A percentile compares a stretch with the other conserved stretches of the same genome.
These are phyloP conservation scores for Cyclopterus lumpus DNA, from an alignment of 2,797 vertebrate genomes.

Conservation along the genomic window DNA sequence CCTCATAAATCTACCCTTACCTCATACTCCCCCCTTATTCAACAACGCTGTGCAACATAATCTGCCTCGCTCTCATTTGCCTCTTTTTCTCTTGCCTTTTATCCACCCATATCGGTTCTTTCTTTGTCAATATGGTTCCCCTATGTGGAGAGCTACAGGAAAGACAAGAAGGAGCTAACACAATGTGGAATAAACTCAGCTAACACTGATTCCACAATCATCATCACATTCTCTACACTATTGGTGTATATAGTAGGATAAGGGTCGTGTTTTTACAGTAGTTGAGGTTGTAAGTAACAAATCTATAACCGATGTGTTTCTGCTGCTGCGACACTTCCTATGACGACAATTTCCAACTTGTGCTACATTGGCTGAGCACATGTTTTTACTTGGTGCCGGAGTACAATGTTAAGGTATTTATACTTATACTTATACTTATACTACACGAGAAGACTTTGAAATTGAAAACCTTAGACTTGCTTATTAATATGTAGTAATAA, in stretches of 20 bases:
- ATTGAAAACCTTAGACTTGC: background rate
- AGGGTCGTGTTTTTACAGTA: background rate
- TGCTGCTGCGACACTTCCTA: background rate
- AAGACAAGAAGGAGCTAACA: conserved; percentile 22
- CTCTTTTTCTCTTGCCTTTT: background rate
- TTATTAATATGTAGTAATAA: background rate
- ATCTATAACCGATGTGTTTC: background rate
- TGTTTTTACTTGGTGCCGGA: background rate
- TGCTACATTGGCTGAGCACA: background rate
- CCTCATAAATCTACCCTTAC: conserved; percentile 59
- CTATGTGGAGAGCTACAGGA: conserved; percentile 23
- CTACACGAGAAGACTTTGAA: background rate
- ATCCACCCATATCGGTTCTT: conserved; percentile 9
- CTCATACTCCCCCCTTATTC: conserved; percentile 50
- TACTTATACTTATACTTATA: background rate
- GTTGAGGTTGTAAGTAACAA: background rate
- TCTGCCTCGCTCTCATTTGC: conserved; percentile 49
- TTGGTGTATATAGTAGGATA: background rate
- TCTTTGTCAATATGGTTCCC: conserved; percentile 34
- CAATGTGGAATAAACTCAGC: conserved; percentile 16
- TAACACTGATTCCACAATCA: conserved; percentile 2
- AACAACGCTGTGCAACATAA: conserved; percentile 46
- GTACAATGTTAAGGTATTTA: background rate
- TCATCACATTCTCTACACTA: background rate
- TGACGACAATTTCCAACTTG: background rate